phyloP scores from a whole-genome alignment of 2,113 vertebrate genomes.

The Crotalus tigris region DNA sequence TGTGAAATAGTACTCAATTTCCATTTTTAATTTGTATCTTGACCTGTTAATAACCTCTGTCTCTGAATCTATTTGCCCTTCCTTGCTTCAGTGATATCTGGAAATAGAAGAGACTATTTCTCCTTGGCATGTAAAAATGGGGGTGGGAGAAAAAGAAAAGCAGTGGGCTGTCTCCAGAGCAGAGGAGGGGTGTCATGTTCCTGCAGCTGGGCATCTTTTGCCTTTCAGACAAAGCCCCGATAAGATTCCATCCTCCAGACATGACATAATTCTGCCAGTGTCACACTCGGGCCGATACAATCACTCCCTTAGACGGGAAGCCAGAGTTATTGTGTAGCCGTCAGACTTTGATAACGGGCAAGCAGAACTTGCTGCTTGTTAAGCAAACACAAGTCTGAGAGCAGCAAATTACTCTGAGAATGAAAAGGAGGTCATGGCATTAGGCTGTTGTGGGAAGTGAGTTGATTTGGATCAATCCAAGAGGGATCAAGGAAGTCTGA shows the following conservation, averaged over 20 bases:
- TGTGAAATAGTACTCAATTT: not conserved
- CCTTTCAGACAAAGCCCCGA: not conserved
- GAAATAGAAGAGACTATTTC: not conserved
- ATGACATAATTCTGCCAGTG: constrained; percentile 30
- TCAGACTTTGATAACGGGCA: constrained; percentile 29
- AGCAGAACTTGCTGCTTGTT: constrained; percentile 11
- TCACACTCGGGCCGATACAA: constrained; percentile 19
- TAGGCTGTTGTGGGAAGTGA: not conserved
- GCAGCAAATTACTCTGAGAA: not conserved
- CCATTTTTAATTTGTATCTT: not conserved
- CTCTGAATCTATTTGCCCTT: not conserved
- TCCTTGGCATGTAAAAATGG: not conserved
- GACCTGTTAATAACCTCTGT: not conserved
- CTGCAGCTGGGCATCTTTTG: constrained; percentile 8
- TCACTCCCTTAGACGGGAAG: constrained; percentile 27
- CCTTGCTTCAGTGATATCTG: not conserved
- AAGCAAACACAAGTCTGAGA: constrained; percentile 11
- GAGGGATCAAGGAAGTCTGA: not conserved
- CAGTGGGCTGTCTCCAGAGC: not conserved
- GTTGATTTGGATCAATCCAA: not conserved
- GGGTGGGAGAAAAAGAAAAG: not conserved
- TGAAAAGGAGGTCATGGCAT: not conserved
- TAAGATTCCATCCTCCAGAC: constrained; percentile 26
- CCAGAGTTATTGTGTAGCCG: constrained; percentile 30
- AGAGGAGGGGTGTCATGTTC: not conserved